Evolutionary conservation across 2,113 vertebrate species (phyloP), one percentile per base, ranked within the genome.

Genomic region (Laticauda colubrina): DNA sequence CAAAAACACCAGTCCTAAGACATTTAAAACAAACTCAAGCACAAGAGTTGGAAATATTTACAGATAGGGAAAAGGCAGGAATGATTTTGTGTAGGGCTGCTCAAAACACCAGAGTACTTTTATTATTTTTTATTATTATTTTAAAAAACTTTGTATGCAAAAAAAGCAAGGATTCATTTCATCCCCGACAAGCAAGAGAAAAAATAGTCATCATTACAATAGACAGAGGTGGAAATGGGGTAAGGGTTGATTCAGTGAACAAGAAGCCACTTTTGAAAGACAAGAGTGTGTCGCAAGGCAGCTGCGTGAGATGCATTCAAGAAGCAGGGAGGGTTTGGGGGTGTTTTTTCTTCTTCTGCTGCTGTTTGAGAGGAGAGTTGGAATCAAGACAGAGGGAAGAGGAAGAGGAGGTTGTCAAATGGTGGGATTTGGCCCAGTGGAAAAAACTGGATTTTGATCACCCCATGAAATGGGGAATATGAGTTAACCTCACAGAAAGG

Each of bases 261-360:
- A 34, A 93, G 92, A 93, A 89, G 89, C 89, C 92, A 93, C 92
- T 90, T 87, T 64, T 29, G 81, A 93, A 93, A 86, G 89, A 93
- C 92, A 90, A 81, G 89, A 93, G 43, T 26, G 90, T 92, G 90
- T 89, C 29, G 87, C 90, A 94, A 94, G 93, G 93, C 93, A 94
- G 93, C 93, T 92, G 93, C 34, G 93, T 94, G 93, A 94, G 93
- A 92, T 93, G 92, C 92, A 93, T 93, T 93, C 89, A 87, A 90
- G 89, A 93, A 88, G 87, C 64, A 89, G 20, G 43, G 69, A 29
- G 75, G 43, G 10, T 57, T 20, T 34, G 64, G 43, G 88, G 24
- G 3, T 34, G 8, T 54, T 26, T 54, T n/a, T 85, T 2, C 45
- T 51, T 29, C 48, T 53, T 24, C 75, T n/a, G 20, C 51, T 12